These are phyloP conservation scores for Pleuronectes platessa DNA, from an alignment of 2,113 vertebrate species.

Conservation along the genomic window DNA sequence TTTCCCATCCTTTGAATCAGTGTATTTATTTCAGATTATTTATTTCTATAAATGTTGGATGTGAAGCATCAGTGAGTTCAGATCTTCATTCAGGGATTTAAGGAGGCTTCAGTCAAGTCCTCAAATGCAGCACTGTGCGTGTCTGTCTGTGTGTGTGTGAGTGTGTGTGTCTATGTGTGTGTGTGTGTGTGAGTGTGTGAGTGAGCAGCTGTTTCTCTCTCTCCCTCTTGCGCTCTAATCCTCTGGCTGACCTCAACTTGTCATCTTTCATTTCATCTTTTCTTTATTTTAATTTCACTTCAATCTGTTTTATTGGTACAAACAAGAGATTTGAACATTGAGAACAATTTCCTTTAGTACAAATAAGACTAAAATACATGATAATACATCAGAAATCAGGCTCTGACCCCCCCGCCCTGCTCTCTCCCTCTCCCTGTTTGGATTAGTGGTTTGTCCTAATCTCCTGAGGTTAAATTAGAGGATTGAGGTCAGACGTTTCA, in stretches of 20 bases:
- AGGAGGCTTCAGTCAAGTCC: conserved; percentile 40
- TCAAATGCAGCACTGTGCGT: conserved; percentile 42
- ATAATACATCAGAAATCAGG: conserved; percentile 5
- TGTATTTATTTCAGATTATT: background rate
- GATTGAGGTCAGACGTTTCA: conserved; percentile 69
- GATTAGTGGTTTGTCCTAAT: conserved; percentile 66
- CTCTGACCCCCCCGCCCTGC: background rate
- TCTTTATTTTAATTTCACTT: conserved; percentile 52
- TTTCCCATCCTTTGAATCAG: background rate
- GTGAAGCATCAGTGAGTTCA: conserved; percentile 20
- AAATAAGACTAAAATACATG: conserved; percentile 21
- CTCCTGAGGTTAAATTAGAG: conserved; percentile 67
- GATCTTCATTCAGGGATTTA: conserved; percentile 30
- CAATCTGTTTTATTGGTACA: conserved; percentile 42
- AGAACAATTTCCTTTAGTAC: conserved; percentile 31
- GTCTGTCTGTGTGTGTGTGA: background rate
- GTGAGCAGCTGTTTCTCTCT: conserved; percentile 62
- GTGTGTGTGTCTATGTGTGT: background rate
- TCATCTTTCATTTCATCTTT: conserved; percentile 43
- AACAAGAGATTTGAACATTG: conserved; percentile 4
- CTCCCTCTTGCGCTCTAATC: conserved; percentile 45
- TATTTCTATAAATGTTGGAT: conserved; percentile 27
- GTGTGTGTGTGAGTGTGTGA: background rate
- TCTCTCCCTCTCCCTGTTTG: conserved; percentile 29
- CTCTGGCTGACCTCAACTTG: conserved; percentile 45